Base-by-base conservation (phyloP, 2,113 vertebrate genomes). In the Trichechus manatus region DNA sequence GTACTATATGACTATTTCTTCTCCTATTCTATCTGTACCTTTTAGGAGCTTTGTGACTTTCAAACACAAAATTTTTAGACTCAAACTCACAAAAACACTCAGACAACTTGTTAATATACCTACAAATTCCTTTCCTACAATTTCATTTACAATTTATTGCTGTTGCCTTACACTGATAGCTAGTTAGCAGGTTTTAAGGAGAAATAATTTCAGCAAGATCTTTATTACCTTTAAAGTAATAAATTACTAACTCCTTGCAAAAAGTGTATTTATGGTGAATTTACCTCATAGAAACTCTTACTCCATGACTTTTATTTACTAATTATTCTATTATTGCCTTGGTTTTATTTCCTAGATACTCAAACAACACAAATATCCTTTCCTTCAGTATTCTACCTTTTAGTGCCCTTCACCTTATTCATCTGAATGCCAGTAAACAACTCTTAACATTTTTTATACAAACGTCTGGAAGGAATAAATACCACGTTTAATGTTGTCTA, bases 181-280 rank as follows among this genome's bases (percentile, higher is more conserved):
- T 95, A 95, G 81, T 42, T 95, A 33, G 20, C 39, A 85, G n/a
- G n/a, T 74, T 94, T 96, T 75, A 95, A 83, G 94, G 36, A 87
- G 94, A 90, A 80, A 80, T 74, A 87, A 53, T 96, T 93, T 47
- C 33, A 70, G 27, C 22, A 93, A 89, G 64, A 81, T 36, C 36
- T 87, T 70, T 23, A 89, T 72, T 93, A 91, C 87, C 39, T 87
- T 92, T 81, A 87, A 96, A 88, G 44, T 42, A 94, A 66, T 87
- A 87, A 94, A 66, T 44, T 9, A 56, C 50, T 63, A 89, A 83
- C 36, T 70, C 5, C n/a, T 87, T 82, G 36, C n/a, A 88, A 90
- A 93, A 87, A 91, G 39, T 64, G 1, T 88, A 89, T n/a, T 87
- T 91, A 53, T 11, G 19, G 27, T 84, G 89, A 94, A 72, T 91